Percentiles rank a stretch among this genome's conserved stretches.
Evolutionary conservation across 2,797 vertebrate genomes (phyloP).

Genomic region (Hoplostethus mediterraneus): DNA sequence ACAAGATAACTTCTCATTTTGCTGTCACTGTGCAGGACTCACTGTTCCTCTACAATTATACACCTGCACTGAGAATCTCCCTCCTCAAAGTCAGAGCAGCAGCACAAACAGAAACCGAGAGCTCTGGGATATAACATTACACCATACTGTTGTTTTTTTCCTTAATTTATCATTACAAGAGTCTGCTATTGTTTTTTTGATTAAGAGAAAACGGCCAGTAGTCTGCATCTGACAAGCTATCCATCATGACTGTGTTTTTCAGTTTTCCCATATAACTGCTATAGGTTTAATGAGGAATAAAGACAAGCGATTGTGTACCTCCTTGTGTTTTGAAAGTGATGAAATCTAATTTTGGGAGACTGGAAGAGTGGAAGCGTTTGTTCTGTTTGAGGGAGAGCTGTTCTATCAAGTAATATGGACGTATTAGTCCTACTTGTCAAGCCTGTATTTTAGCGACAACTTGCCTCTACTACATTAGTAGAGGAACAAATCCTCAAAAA

Average conservation of each 20-base stretch:
- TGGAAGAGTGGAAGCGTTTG: neutral
- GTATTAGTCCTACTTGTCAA: too few species aligned
- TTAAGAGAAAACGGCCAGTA: conserved; percentile 5
- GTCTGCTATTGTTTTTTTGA: too few species aligned
- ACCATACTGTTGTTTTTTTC: neutral
- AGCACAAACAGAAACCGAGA: conserved; percentile 9
- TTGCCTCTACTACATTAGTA: too few species aligned
- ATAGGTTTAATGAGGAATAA: conserved; percentile 52
- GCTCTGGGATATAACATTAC: neutral
- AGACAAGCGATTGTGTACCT: conserved; percentile 8
- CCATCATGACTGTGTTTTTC: conserved; percentile 20
- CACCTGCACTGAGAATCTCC: conserved; percentile 14
- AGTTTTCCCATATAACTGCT: conserved; percentile 21
- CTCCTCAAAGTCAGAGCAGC: neutral
- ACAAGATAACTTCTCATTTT: neutral
- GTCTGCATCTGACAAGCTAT: conserved; percentile 30
- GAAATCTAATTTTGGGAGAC: neutral
- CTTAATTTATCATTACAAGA: too few species aligned
- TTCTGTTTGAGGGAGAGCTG: neutral
- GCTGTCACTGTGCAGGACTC: neutral
- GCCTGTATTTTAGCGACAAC: too few species aligned
- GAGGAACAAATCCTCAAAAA: too few species aligned
- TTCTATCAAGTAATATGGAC: too few species aligned
- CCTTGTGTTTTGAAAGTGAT: neutral
- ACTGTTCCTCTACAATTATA: neutral